Conservation (phyloP, 2,888 invertebrate genomes). For the Drosophila acutilabella region DNA sequence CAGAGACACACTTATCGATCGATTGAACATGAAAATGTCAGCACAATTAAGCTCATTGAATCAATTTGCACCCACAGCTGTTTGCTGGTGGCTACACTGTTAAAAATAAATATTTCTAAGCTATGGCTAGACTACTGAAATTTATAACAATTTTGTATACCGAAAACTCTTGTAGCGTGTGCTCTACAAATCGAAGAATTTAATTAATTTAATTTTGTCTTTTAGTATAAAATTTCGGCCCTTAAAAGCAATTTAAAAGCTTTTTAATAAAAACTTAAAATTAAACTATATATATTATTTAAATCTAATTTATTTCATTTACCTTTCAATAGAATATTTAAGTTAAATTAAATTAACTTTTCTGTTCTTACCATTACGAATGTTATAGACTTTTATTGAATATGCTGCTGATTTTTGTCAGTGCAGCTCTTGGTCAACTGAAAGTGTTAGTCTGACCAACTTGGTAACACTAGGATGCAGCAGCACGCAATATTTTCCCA, state of each 20-base stretch:
- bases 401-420: background rate
- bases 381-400: background rate
- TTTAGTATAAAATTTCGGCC: no score
- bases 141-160: background rate
- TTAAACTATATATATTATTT: no score
- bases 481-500: constrained; percentile 57
- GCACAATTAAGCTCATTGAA: constrained; percentile 76
- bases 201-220: no score
- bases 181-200: no score
- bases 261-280: no score
- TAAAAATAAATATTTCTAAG: background rate
- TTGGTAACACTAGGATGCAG: constrained; percentile 28
- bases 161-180: no score
- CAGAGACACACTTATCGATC: constrained; percentile 54
- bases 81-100: background rate
- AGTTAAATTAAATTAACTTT: background rate
- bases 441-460: constrained; percentile 17
- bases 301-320: no score
- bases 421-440: constrained; percentile 7
- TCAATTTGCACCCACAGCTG: constrained; percentile 66
- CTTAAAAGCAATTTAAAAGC: no score
- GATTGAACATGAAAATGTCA: constrained; percentile 73
- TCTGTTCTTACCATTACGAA: background rate
- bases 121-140: background rate
- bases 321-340: no score